These are phyloP conservation scores for Helicolenus hilgendorfi DNA, from an alignment of 2,797 vertebrate genomes.

Conservation along the genomic window DNA sequence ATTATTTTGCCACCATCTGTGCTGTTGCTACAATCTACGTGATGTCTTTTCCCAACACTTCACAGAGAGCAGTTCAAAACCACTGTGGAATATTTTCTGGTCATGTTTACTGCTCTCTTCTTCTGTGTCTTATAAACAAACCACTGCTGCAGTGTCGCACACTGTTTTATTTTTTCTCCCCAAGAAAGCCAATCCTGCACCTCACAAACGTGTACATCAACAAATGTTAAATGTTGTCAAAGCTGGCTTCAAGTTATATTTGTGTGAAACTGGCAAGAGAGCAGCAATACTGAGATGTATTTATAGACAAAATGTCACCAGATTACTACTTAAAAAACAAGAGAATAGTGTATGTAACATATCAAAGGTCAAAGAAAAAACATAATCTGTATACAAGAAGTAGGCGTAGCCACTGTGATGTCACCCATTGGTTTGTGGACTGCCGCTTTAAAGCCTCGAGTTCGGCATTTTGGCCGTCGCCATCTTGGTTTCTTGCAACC, in stretches of 20 bases:
- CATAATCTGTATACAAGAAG: no score
- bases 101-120: background rate
- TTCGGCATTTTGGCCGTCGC: accelerated
- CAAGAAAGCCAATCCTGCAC: background rate
- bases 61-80: background rate
- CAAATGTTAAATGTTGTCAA: background rate
- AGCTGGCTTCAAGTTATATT: background rate
- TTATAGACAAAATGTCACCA: background rate
- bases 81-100: background rate
- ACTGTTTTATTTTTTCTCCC: background rate
- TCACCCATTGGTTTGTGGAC: no score
- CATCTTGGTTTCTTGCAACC: no score
- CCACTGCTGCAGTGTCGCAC: background rate
- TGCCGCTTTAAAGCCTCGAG: no score
- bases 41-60: background rate
- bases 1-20: background rate
- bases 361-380: background rate
- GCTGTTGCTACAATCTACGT: background rate
- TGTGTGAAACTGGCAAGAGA: background rate
- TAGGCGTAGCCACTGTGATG: accelerated
- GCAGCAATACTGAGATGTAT: background rate
- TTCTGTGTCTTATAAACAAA: constrained; percentile 6
- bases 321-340: background rate
- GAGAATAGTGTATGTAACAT: background rate
- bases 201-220: background rate